These are phyloP conservation scores for Chouioia cunea DNA, from an alignment of 2,888 invertebrate species.

Conservation along the genomic window DNA sequence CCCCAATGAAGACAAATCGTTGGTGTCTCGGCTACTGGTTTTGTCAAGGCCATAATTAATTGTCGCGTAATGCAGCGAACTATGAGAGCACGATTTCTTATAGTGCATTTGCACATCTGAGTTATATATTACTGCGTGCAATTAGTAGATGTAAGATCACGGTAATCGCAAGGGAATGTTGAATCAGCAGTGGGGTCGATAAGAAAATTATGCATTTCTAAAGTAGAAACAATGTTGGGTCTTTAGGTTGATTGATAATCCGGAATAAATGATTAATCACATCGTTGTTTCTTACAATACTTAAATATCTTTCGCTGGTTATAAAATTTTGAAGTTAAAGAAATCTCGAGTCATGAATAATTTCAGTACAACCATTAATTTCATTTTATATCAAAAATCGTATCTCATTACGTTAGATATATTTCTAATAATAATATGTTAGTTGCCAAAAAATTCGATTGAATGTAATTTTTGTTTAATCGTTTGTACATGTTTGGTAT, in stretches of 20 bases:
- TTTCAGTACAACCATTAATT: neutral
- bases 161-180: neutral
- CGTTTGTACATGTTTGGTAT: too few relatives aligned
- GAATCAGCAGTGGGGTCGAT: constrained; percentile 1
- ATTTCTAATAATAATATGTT: too few relatives aligned
- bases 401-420: too few relatives aligned
- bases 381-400: too few relatives aligned
- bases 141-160: constrained; percentile 27
- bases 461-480: too few relatives aligned
- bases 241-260: neutral
- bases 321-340: neutral
- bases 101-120: constrained; percentile 6
- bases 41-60: constrained; percentile 61
- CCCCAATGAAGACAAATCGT: constrained; percentile 64
- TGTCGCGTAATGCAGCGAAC: constrained; percentile 44
- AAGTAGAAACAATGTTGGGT: too few relatives aligned
- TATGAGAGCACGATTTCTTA: constrained; percentile 28
- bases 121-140: constrained; percentile 26
- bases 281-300: neutral
- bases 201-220: too few relatives aligned
- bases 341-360: constrained; percentile 5
- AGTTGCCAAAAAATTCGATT: too few relatives aligned
- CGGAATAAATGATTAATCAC: constrained; percentile 12
- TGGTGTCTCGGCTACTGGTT: constrained; percentile 52
- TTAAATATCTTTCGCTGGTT: neutral